Percentiles rank a stretch among this genome's conserved stretches.
These are phyloP conservation scores for Pristionchus entomophagus DNA, from an alignment of 2,888 invertebrate genomes.

Conservation along the genomic window DNA sequence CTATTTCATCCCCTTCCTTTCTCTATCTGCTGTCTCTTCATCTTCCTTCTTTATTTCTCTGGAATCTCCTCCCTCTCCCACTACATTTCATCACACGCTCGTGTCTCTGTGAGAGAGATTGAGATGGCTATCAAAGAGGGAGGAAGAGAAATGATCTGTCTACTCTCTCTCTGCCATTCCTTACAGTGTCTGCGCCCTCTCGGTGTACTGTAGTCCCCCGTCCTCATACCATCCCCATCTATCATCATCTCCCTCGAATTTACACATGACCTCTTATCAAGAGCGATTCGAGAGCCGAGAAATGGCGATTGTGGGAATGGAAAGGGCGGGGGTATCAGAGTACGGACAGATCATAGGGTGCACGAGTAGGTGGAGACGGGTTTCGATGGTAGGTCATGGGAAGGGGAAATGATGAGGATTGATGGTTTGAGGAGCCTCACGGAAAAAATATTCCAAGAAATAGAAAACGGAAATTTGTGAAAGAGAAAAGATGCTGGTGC, in stretches of 20 bases:
- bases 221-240: neutral
- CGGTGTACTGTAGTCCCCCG: neutral
- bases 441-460: neutral
- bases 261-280: slow-evolving; percentile 39
- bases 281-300: neutral
- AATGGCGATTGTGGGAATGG: neutral
- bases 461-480: neutral
- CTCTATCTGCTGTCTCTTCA: neutral
- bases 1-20: neutral
- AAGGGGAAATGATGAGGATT: neutral
- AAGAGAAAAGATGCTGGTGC: too few relatives aligned
- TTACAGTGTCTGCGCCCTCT: neutral
- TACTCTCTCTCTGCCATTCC: neutral
- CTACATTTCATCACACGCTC: slow-evolving; percentile 24
- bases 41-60: neutral
- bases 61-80: neutral
- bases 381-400: neutral
- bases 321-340: slow-evolving; percentile 6
- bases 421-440: neutral
- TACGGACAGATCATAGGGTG: neutral
- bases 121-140: neutral
- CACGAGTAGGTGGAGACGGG: neutral
- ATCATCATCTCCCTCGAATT: neutral
- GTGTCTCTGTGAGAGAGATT: neutral
- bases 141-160: neutral